These are phyloP conservation scores for Drosophila tanythrix DNA, from an alignment of 2,888 invertebrate genomes.

Conservation along the genomic window DNA sequence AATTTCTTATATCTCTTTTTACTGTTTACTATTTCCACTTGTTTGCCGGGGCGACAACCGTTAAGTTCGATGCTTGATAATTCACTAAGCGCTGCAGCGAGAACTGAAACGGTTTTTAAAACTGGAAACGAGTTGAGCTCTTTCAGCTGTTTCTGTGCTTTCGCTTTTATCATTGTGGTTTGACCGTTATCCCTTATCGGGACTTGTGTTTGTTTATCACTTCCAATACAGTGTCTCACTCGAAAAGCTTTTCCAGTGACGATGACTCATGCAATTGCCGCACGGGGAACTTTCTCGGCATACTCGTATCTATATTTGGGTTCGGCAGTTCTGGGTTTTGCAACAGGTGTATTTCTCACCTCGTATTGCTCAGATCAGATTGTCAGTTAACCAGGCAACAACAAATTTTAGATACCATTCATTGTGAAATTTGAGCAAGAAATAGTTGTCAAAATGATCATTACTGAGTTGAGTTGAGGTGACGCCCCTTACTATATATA, in stretches of 20 bases:
- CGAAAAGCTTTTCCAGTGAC: slow-evolving; percentile 27
- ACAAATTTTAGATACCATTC: not conserved
- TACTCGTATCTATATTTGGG: not conserved
- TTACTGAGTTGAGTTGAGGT: not conserved
- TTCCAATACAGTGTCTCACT: slow-evolving; percentile 5
- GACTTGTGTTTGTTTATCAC: slow-evolving; percentile 3
- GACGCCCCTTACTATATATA: not conserved
- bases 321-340: not conserved
- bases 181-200: slow-evolving; percentile 6
- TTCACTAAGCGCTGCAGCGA: slow-evolving; percentile 19
- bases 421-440: slow-evolving; percentile 4
- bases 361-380: too few relatives aligned
- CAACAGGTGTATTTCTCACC: not conserved
- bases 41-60: slow-evolving; percentile 4
- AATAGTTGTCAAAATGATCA: slow-evolving; percentile 1
- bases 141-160: not conserved
- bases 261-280: slow-evolving; percentile 12
- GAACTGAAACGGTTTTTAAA: slow-evolving; percentile 15
- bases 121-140: not conserved
- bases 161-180: slow-evolving; percentile 9
- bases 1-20: slow-evolving; percentile 4
- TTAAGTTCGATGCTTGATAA: slow-evolving; percentile 8
- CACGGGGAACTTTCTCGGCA: slow-evolving; percentile 20
- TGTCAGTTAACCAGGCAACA: not conserved
- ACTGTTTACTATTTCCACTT: not conserved